These are phyloP conservation scores for Plagodis pulveraria DNA, from an alignment of 2,888 invertebrate genomes.

Conservation along the genomic window DNA sequence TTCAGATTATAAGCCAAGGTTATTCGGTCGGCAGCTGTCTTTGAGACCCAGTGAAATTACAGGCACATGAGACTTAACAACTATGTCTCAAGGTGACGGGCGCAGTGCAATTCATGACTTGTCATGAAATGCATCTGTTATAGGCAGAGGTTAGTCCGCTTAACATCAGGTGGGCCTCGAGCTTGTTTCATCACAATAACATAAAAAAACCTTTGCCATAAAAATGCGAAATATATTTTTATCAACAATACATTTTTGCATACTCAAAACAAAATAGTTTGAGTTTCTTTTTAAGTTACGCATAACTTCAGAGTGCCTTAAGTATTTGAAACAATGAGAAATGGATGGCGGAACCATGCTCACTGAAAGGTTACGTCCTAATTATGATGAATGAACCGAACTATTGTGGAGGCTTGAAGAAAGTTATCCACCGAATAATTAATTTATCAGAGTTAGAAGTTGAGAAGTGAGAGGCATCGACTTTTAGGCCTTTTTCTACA, in stretches of 20 bases:
- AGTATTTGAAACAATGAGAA: slow-evolving; percentile 20
- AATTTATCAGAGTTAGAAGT: slow-evolving; percentile 21
- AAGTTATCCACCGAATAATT: slow-evolving; percentile 25
- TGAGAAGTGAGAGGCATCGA: slow-evolving; percentile 6
- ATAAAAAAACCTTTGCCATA: too few species aligned
- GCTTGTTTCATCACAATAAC: too few species aligned
- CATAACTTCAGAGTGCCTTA: too few species aligned
- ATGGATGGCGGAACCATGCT: slow-evolving; percentile 12
- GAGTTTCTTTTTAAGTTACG: background rate
- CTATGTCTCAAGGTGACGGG: too few species aligned
- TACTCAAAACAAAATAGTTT: background rate
- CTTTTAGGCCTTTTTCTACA: background rate
- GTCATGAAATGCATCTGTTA: too few species aligned
- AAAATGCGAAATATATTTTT: background rate
- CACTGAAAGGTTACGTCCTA: slow-evolving; percentile 20
- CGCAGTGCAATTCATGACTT: too few species aligned
- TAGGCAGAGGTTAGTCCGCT: too few species aligned
- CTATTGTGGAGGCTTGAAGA: slow-evolving; percentile 17
- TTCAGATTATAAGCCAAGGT: too few species aligned
- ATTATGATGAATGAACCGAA: slow-evolving; percentile 29
- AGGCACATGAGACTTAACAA: too few species aligned
- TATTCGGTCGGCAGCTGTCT: background rate
- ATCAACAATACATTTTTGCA: background rate
- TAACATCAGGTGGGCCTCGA: too few species aligned
- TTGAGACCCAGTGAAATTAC: too few species aligned